Base-by-base conservation (phyloP, 2,888 invertebrate species). In the Coecobrya sp. region DNA sequence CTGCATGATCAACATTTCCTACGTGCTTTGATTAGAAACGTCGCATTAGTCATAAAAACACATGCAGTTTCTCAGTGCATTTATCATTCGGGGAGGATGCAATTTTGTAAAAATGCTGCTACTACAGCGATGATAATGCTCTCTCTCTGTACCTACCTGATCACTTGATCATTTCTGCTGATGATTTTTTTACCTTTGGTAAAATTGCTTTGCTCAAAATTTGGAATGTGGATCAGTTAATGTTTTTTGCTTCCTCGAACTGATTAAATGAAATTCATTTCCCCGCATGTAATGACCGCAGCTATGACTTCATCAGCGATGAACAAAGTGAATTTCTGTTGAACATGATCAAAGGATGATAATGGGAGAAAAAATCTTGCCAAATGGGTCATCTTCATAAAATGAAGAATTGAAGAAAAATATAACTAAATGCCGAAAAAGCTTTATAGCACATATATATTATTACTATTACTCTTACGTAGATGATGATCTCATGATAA, bases 151-250 rank as follows among this genome's bases (percentile, higher is more conserved):
- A 11, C 22, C 19, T 27, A 25, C 13, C 36, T 36, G n/a, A 70
- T 70, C 68, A 70, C 68, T 70, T 86, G 84, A 55, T 49, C 52
- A 19, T 52, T 62, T 11, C 25, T 65, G 22, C 65, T 68, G 68
- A 86, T 68, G 27, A 42, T 85, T n/a, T 82, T 59, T 62, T 85
- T 30, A 22, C 68, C 5, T 36, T 70, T 36, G 30, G 68, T 36
- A 13, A 70, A 70, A 70, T 70, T 70, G 68, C 68, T 30, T 36
- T 70, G n/a, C 36, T 70, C 36, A 82, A 59, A 59, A 16, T 36
- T 84, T 42, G 86, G 86, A 86, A 86, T 86, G 86, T 86, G 86
- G 86, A 86, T 86, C 86, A 86, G 36, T 86, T 86, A 73, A 70
- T 36, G 13, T 11, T 70, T 70, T 70, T 70, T 30, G 30, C 10